Percentiles rank a stretch among this genome's conserved stretches.
Conservation (phyloP, 30 jellyfish, hydroid and myxozoan species). For the Nemopilema nomurai region DNA sequence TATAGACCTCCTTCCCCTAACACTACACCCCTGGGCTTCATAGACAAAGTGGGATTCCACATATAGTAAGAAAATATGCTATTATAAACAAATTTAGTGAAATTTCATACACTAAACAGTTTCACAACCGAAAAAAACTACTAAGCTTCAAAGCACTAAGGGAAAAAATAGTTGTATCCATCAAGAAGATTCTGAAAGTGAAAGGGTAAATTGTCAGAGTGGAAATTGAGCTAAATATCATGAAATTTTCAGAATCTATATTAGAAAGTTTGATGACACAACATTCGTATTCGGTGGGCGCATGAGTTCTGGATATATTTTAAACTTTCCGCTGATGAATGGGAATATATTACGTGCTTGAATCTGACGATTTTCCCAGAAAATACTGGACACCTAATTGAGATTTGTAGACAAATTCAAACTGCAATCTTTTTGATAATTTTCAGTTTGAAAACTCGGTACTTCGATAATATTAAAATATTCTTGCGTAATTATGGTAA, state of each 20-base stretch:
- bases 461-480: background rate
- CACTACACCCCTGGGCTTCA: background rate
- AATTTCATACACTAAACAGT: background rate
- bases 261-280: background rate
- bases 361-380: background rate
- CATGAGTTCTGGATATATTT: too few relatives aligned
- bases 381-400: background rate
- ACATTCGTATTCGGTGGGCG: too few relatives aligned
- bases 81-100: background rate
- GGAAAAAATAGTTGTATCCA: background rate
- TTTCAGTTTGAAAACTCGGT: background rate
- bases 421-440: background rate
- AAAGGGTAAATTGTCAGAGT: background rate
- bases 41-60: background rate
- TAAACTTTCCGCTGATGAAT: background rate
- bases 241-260: background rate
- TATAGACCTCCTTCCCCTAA: background rate
- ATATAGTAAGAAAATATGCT: background rate
- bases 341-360: background rate
- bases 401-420: background rate
- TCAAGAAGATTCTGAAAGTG: background rate
- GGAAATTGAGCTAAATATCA: background rate
- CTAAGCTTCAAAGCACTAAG: background rate
- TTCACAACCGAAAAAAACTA: background rate
- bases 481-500: background rate